Conservation (phyloP, 2,797 vertebrate species). For the Crypturellus tataupa region DNA sequence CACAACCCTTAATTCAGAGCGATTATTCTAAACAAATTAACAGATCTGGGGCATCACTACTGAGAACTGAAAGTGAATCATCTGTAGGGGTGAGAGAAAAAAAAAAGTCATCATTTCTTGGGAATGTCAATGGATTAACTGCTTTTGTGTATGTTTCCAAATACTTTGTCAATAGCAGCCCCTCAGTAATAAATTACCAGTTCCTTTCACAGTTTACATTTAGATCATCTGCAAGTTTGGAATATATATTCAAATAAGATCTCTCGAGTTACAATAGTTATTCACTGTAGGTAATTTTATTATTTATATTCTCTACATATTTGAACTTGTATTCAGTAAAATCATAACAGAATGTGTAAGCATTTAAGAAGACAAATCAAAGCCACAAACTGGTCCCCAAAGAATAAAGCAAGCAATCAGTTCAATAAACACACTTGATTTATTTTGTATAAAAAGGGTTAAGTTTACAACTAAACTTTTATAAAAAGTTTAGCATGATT, state of each 20-base stretch:
- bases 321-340: slow-evolving; percentile 61
- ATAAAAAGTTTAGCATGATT: slow-evolving; percentile 99
- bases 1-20: slow-evolving; percentile 18
- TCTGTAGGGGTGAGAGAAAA: not conserved
- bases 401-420: slow-evolving; percentile 81
- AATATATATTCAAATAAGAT: slow-evolving; percentile 44
- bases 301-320: slow-evolving; percentile 75
- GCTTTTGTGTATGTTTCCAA: slow-evolving; percentile 7
- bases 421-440: slow-evolving; percentile 95
- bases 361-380: slow-evolving; percentile 48
- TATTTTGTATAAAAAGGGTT: slow-evolving; percentile 98
- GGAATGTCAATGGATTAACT: slow-evolving; percentile 1
- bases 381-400: slow-evolving; percentile 74
- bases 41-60: slow-evolving; percentile 15
- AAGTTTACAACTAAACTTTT: slow-evolving; percentile 99
- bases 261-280: slow-evolving; percentile 52
- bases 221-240: not conserved
- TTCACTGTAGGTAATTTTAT: slow-evolving; percentile 77
- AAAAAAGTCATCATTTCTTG: not conserved
- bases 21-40: slow-evolving; percentile 34
- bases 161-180: slow-evolving; percentile 6
- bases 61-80: not conserved
- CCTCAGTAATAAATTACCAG: not conserved
- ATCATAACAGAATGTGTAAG: slow-evolving; percentile 60
- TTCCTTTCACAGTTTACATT: slow-evolving; percentile 3